A percentile compares a stretch with the other conserved stretches of the same genome.
Evolutionary conservation across 2,888 invertebrate species (phyloP).

Genomic region (Apodemia zela): DNA sequence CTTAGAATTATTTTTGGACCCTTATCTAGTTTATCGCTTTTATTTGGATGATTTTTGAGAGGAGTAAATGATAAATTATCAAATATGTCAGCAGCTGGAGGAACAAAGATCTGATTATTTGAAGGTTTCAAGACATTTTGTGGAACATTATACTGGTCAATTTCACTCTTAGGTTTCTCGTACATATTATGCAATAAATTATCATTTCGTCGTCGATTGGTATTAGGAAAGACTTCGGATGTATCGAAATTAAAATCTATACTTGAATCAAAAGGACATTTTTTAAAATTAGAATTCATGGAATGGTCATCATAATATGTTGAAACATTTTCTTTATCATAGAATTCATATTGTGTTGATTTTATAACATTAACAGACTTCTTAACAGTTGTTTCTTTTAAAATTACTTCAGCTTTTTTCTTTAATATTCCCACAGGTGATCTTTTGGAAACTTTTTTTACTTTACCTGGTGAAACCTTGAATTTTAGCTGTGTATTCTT

Average conservation of each 20-base stretch:
- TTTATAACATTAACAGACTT: conserved; percentile 49
- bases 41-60: conserved; percentile 46
- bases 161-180: conserved; percentile 46
- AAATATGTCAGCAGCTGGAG: conserved; percentile 52
- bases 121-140: conserved; percentile 53
- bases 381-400: conserved; percentile 51
- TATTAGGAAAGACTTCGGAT: conserved; percentile 64
- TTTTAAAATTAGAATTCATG: conserved; percentile 39
- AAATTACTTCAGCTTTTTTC: conserved; percentile 56
- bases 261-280: conserved; percentile 63
- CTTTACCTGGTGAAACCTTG: conserved; percentile 66
- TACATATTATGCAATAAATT: conserved; percentile 54
- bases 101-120: conserved; percentile 48
- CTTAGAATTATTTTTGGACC: conserved; percentile 62
- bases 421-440: conserved; percentile 62
- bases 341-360: conserved; percentile 43
- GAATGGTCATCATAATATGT: conserved; percentile 46
- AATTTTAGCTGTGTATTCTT: conserved; percentile 50
- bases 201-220: conserved; percentile 43
- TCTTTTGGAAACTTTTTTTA: conserved; percentile 55
- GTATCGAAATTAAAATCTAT: conserved; percentile 59
- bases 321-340: conserved; percentile 52
- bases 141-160: conserved; percentile 32
- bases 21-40: conserved; percentile 56
- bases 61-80: conserved; percentile 70